Percentiles rank a stretch among this genome's conserved stretches.
Conservation (phyloP, 2,888 invertebrate genomes). For the Chesias legatella region DNA sequence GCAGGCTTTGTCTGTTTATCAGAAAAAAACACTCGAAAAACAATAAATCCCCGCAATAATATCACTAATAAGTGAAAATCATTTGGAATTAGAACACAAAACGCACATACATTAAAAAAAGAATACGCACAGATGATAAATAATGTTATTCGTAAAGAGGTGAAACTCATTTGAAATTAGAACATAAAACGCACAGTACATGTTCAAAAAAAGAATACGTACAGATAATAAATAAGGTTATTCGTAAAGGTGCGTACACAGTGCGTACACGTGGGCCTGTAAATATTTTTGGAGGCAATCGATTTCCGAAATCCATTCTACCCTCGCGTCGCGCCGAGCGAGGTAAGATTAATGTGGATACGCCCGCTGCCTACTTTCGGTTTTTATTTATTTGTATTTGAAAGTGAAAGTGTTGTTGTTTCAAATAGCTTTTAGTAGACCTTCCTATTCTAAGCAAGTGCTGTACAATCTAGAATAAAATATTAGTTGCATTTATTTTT, state of each 20-base stretch:
- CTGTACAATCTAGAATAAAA: too few species aligned
- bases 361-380: constrained; percentile 22
- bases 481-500: too few species aligned
- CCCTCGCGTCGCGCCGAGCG: constrained; percentile 55
- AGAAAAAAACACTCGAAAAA: too few species aligned
- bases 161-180: not conserved
- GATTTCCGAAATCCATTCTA: constrained; percentile 80
- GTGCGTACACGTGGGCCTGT: constrained; percentile 68
- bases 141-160: not conserved
- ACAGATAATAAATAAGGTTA: constrained; percentile 20
- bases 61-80: too few species aligned
- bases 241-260: constrained; percentile 42
- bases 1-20: too few species aligned
- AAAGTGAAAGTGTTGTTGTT: constrained; percentile 10
- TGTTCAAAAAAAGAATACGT: constrained; percentile 1
- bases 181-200: not conserved
- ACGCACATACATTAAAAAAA: too few species aligned
- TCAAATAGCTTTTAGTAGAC: not conserved
- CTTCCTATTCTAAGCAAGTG: not conserved
- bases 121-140: not conserved
- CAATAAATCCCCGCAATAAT: too few species aligned
- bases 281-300: constrained; percentile 80
- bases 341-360: constrained; percentile 45
- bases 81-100: too few species aligned
- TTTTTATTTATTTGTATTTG: constrained; percentile 18